A percentile compares a stretch with the other conserved stretches of the same genome.
Conservation (phyloP, 2,888 invertebrate genomes). For the Cenopis cana region DNA sequence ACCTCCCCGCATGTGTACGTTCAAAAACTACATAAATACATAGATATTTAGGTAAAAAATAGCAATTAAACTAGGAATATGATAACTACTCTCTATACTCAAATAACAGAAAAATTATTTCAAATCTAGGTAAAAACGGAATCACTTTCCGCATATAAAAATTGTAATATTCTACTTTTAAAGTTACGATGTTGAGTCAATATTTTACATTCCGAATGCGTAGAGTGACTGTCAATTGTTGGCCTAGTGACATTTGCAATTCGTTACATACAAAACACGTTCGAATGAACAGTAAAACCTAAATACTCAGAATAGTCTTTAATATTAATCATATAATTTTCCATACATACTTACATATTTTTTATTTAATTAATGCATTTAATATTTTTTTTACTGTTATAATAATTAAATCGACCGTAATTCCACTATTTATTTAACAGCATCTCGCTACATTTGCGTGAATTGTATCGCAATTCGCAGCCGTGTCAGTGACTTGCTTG, state of each 20-base stretch:
- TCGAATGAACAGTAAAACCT: not conserved
- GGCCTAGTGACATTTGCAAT: not conserved
- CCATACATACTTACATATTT: no score
- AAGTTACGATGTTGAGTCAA: not conserved
- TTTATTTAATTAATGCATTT: not conserved
- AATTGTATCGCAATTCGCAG: slow-evolving; percentile 1
- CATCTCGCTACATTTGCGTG: not conserved
- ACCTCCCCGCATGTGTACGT: slow-evolving; percentile 51
- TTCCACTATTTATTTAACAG: not conserved
- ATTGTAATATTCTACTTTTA: not conserved
- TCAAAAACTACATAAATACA: slow-evolving; percentile 28
- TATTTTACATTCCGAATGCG: not conserved
- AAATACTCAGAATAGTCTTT: not conserved
- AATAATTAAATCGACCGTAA: not conserved
- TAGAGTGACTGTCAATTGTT: not conserved
- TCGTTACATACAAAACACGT: no score
- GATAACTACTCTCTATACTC: no score
- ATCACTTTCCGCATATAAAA: not conserved
- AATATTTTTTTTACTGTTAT: not conserved
- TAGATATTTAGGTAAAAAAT: no score
- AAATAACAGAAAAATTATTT: not conserved
- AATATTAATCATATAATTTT: not conserved
- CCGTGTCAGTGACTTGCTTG: not conserved
- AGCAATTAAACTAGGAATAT: no score
- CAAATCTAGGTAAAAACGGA: not conserved